Evolutionary conservation across 2,888 invertebrate species (phyloP), one percentile per base, ranked within the genome.

Genomic region (Macaria notata): DNA sequence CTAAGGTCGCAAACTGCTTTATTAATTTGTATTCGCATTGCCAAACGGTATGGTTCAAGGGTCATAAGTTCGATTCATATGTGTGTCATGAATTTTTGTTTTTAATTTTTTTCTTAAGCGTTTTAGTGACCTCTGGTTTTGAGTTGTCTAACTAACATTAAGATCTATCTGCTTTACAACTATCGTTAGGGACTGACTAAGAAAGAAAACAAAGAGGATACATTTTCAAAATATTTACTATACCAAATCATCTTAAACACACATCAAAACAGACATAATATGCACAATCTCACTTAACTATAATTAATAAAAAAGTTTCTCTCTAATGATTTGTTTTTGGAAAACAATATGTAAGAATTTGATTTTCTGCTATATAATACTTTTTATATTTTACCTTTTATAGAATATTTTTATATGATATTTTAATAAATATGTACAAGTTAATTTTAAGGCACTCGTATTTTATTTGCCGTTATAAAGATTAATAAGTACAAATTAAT

Each of bases 261-360:
- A 89, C 90, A 86, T 88, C 87, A 89, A 89, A 89, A 89, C 90
- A 88, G 87, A 90, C 90, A 88, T 86, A 88, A 86, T 89, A 89
- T 89, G 88, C 90, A 89, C 89, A 87, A 89, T 91, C 90, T 90
- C 88, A 78, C 90, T 83, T 90, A 90, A 81, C 83, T 58, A 52
- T 33, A 53, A 46, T 54, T 86, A 87, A 78, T 74, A 79, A 79
- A 76, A 82, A 84, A 79, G 79, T 56, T 61, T 61, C 72, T 81
- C 78, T 83, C 81, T 81, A 82, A 68, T 66, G 56, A 62, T 72
- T 84, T 88, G 86, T 86, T 90, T 90, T 89, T 85, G 84, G 79
- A 88, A 90, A 90, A 90, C 84, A 85, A 85, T 83, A 65, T 72
- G 75, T 78, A 82, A 81, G 81, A 85, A 79, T 84, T 82, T 80